Base-by-base conservation (phyloP, 2,797 vertebrate genomes). In the Chrosomus eos region DNA sequence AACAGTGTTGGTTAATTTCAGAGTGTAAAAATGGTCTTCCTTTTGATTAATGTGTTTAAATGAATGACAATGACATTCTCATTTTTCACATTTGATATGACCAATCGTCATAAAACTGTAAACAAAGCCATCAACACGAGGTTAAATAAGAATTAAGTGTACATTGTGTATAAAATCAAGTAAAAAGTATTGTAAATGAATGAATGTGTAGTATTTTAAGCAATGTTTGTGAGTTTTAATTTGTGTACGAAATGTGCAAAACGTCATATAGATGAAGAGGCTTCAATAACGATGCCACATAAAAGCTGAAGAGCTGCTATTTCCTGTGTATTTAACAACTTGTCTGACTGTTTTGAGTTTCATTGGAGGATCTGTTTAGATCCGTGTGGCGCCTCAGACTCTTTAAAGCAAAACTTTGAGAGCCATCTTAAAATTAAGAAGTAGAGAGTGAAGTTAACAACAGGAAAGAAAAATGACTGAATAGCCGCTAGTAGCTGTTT, bases 301-400 rank as follows among this genome's bases (percentile, higher is more conserved):
- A 88, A 88, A 88, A 3, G n/a, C 60, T 43, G 85, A 72, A 85
- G 73, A 83, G 58, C 83, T 85, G 78, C 87, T 11, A 40, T 86
- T 90, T 91, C 88, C 87, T 89, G 87, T 80, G 79, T 19, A 45
- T 83, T 86, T 81, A 79, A 87, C 62, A 28, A 62, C 70, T 75
- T 71, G 79, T 77, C 86, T 26, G 40, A 85, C 82, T 87, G 85
- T 84, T 86, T 90, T 62, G 83, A 85, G 78, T 91, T 91, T 89
- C 85, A 90, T 82, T 88, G 88, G 79, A 71, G 45, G 81, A 82
- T 43, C 72, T 78, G 62, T 79, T 85, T 74, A 75, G 75, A 80
- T 87, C 81, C 31, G 55, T 73, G 62, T 80, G 87, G 83, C 64
- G 81, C 85, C 87, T 73, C n/a, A 1, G 21, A 43, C 64, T 74